Base-by-base conservation (phyloP, 1,140 invertebrate species). In the Leguminivora glycinivorella region DNA sequence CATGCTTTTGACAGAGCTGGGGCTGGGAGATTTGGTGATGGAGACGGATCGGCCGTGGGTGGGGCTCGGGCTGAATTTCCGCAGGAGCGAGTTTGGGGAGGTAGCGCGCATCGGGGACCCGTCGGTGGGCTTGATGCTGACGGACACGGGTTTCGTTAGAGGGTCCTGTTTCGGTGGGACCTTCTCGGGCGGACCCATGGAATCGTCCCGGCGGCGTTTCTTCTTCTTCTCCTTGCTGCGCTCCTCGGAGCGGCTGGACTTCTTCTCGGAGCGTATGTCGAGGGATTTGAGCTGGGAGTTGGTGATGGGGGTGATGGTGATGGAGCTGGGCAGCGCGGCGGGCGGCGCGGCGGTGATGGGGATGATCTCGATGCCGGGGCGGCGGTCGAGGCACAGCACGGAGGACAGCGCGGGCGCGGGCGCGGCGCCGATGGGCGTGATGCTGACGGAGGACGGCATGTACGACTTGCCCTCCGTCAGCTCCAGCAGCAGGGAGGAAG, bases 101-200 rank as follows among this genome's bases (percentile, higher is more conserved):
- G 94, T 90, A 0, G 93, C 90, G 10, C 92, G 83, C 77, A 93
- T 91, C 4, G 94, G 94, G 22, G 94, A 93, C 2, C 94, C 94
- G 70, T 95, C 95, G 0, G 94, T 92, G 1, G 95, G 94, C 88
- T 96, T 96, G 40, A 96, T 95, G 80, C 94, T 95, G 9, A 95
- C 94, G 5, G 94, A 94, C 1, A 95, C 94, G 0, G 95, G 94
- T 83, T 96, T 97, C 0, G 94, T 94, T 6, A 96, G 88, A 0
- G 95, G 93, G 74, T 96, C 95, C 87, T 94, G 93, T 81, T 95
- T 95, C 0, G 93, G 92, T 0, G 95, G 95, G 5, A 96, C 92
- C 87, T 97, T 97, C 60, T 96, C 96, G 0, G 96, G 96, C 1
- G 96, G 96, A 4, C 96, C 96, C 96, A 97, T 97, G 0, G 96